phyloP scores from a whole-genome alignment of 2,888 invertebrate genomes.

The Tinea semifulvella region DNA sequence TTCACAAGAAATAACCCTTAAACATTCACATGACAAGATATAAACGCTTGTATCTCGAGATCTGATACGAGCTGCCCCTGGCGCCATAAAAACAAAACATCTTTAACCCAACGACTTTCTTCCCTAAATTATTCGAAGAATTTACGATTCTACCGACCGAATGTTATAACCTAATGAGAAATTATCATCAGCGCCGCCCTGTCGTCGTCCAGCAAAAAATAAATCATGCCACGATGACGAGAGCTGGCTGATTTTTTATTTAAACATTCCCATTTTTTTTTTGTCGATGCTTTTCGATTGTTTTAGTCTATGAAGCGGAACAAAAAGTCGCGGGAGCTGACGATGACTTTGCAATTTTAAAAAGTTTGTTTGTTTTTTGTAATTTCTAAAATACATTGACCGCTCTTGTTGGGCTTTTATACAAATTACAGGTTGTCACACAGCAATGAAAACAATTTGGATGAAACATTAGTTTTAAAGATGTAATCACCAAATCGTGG shows the following conservation, averaged over 20 bases:
- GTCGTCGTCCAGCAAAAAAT: constrained; percentile 52
- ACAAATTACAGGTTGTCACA: not conserved
- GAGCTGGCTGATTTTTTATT: constrained; percentile 51
- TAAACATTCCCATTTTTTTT: constrained; percentile 46
- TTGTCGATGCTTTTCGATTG: constrained; percentile 40
- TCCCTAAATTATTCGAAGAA: constrained; percentile 64
- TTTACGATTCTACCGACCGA: constrained; percentile 61
- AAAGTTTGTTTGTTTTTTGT: constrained; percentile 8
- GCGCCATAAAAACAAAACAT: constrained; percentile 68
- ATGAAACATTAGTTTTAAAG: constrained; percentile 8
- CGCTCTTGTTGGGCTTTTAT: not conserved
- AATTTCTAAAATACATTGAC: constrained; percentile 29
- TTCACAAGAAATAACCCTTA: constrained; percentile 58
- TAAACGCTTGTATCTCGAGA: constrained; percentile 62
- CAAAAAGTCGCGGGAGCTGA: constrained; percentile 46
- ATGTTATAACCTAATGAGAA: constrained; percentile 66
- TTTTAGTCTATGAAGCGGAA: constrained; percentile 44
- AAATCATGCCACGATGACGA: constrained; percentile 36
- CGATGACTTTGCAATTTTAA: constrained; percentile 49
- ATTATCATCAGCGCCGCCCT: constrained; percentile 55
- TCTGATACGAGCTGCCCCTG: constrained; percentile 60
- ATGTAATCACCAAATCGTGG: constrained; percentile 23
- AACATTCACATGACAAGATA: constrained; percentile 59
- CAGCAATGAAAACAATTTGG: constrained; percentile 26
- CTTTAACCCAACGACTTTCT: constrained; percentile 60